Percentiles rank a stretch among this genome's conserved stretches.
phyloP scores from a whole-genome alignment of 1,140 invertebrate genomes.

The Eumeta japonica region DNA sequence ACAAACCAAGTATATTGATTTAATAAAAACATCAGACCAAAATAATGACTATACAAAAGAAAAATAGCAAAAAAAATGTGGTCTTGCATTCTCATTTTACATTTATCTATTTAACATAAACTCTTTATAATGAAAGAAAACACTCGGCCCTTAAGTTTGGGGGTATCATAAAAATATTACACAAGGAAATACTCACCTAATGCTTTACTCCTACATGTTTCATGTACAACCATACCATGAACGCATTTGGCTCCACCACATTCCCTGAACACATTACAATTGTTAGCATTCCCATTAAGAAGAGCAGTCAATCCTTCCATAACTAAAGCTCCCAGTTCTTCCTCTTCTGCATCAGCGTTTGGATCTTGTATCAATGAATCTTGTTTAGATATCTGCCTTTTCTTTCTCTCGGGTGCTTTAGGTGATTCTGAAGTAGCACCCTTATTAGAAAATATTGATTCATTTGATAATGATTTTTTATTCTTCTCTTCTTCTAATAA shows the following conservation, averaged over 20 bases:
- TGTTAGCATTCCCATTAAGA: conserved; percentile 76
- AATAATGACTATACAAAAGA: no score
- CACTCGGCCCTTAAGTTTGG: no score
- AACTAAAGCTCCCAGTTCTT: conserved; percentile 78
- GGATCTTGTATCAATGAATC: conserved; percentile 57
- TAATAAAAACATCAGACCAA: no score
- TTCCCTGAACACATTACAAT: conserved; percentile 90
- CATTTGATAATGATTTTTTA: no score
- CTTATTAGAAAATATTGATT: conserved; percentile 19
- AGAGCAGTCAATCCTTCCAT: conserved; percentile 86
- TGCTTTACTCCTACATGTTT: conserved; percentile 78
- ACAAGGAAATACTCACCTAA: no score
- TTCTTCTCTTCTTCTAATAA: conserved; percentile 38
- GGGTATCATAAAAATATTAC: no score
- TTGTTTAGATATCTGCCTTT: conserved; percentile 32
- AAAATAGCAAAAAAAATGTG: no score
- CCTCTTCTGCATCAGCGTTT: conserved; percentile 60
- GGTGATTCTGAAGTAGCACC: conserved; percentile 22
- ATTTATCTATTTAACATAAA: no score
- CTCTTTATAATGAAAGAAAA: no score
- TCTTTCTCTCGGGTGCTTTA: conserved; percentile 40
- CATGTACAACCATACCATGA: conserved; percentile 84
- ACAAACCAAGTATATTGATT: no score
- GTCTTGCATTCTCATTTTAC: no score
- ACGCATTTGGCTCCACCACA: conserved; percentile 89